Evolutionary conservation across 2,888 invertebrate genomes (phyloP), one percentile per base, ranked within the genome.

Genomic region (Pachycephus smyrnensis): DNA sequence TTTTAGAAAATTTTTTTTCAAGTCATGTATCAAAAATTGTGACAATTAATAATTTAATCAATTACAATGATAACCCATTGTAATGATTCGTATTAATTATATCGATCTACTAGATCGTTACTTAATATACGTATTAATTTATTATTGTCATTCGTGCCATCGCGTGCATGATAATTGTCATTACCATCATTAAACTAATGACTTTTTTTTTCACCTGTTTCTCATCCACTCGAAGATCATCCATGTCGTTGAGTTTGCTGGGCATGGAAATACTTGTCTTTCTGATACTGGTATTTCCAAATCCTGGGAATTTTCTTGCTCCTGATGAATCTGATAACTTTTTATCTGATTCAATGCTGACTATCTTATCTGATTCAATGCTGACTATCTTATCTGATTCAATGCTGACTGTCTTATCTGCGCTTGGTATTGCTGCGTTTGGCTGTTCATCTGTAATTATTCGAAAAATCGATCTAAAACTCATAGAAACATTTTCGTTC

Each of bases 231-330:
- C 93, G 86, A n/a, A 95, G 85, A 11, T 94, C 93, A 85, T 95
- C 95, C 89, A 96, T 91, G 76, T 95, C 94, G 87, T 95, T 94
- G 79, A 96, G 92, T 83, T 93, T 94, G 68, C 93, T 93, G 4
- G 96, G 96, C 93, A 96, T 93, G 3, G 96, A 96, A 81, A 95
- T 95, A 3, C 96, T 96, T 84, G 95, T 95, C 83, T 95, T 93
- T 75, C 96, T 93, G 76, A 94, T 88, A 75, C 90, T 91, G 6
- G 55, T 33, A 36, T 32, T 35, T 71, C 71, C 32, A 71, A 71
- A 71, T 71, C 40, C 40, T 55, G 40, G 2, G 0, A 55, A 23
- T 55, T 23, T 23, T 23, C 6, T 9, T 15, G 4, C 23, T 55
- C 23, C 40, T 23, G 40, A 23, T 9, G 40, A 55, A 55, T 23